Evolutionary conservation across 2,113 vertebrate species (phyloP), one percentile per base, ranked within the genome.

Genomic region (Microcebus tavaratra): DNA sequence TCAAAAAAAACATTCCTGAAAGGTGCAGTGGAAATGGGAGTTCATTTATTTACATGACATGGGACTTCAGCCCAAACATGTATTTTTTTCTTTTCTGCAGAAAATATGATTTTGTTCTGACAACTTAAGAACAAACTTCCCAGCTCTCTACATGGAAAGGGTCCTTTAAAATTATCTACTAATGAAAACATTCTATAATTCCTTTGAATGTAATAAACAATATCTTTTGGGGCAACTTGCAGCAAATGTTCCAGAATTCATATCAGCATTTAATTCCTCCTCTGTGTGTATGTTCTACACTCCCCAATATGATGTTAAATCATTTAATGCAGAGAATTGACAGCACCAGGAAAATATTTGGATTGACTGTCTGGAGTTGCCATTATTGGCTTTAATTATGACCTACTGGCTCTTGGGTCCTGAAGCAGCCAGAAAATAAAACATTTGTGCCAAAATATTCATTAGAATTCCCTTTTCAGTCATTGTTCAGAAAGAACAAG

Each of bases 321-420:
- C 98, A 98, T 98, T 98, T 95, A 97, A 98, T 98, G 95, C 0
- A 94, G 98, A 97, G 96, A 97, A 97, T 98, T 98, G 98, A 98
- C 98, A 36, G 96, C 97, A 98, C 96, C 93, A 98, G 98, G 97
- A 98, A 98, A 98, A 94, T 98, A 98, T 98, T 98, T 98, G 98
- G 96, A 98, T 85, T 94, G 98, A 96, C 97, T 98, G 98, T 98
- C 98, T 99, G 98, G 98, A 98, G 97, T 98, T 98, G 97, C 98
- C 98, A 98, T 98, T 98, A 98, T 98, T 98, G 98, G 98, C 97
- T 98, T 98, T 99, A 98, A 98, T 98, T 98, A 98, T 97, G 98
- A 98, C 97, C 98, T 98, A 90, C 97, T 98, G 96, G 98, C 98
- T 99, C 98, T 98, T 97, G 98, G 98, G 98, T 98, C 98, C 96